Base-by-base conservation (phyloP, 2,797 vertebrate species). In the Syngnathus acus region DNA sequence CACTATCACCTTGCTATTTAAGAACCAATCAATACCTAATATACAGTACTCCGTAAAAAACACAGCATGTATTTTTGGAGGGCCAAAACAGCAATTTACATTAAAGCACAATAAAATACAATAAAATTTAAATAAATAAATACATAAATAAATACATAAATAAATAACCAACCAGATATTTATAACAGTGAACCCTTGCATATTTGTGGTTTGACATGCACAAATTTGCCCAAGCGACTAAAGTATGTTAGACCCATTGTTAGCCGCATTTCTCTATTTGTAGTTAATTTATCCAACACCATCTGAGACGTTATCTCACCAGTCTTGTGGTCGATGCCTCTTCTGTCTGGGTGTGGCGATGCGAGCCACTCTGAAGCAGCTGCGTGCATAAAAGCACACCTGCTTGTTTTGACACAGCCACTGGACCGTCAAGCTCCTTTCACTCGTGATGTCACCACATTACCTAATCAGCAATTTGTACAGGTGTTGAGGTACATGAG, bases 401-500 rank as follows among this genome's bases (percentile, higher is more conserved):
- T 50, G 45, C 40, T 13, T 16, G 9, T 67, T 65, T 67, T 62
- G 50, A 62, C 65, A 67, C 63, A 55, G 57, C 68, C 74, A 54
- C 57, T 64, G 68, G 71, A 78, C 79, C 83, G 73, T 81, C 79
- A 81, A 48, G 75, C 72, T 69, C 64, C 66, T 66, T 73, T 79
- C 74, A 73, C 65, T 67, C 76, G 45, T 66, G 62, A 71, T 71
- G 74, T 76, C 67, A 61, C 65, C 17, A 42, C 65, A 37, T 72
- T 73, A 70, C 39, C 40, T 45, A 43, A 39, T n/a, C 37, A 40
- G 17, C 17, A 65, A 70, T 77, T 80, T 70, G 70, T 68, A 54
- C 69, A 68, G 62, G 39, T 37, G 48, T 37, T 38, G 66, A 60
- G 53, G 4, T 40, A 63, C 26, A 21, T 21, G 60, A 19, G 32